Evolutionary conservation across 1,140 invertebrate genomes (phyloP), one percentile per base, ranked within the genome.

Genomic region (Diorhabda sublineata): DNA sequence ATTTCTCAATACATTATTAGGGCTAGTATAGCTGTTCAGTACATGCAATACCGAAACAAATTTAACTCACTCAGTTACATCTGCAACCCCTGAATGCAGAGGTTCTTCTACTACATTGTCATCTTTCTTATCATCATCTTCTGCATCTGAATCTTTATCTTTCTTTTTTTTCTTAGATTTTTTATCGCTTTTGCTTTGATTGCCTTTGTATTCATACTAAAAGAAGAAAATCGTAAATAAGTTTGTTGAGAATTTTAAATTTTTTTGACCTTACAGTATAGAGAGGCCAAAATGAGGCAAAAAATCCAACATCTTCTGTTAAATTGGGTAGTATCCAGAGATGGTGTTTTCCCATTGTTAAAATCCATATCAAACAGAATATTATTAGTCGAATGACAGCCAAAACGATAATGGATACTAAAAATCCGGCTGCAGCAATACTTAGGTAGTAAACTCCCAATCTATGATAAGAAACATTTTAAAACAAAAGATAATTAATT

Each of bases 261-360:
- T 42, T 9, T n/a, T 63, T 44, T 64, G 64, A 62, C 80, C 76
- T 82, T 82, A 94, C 93, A 81, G 93, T 92, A 85, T 98, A 99
- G 2, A 98, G 85, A 43, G 98, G 98, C 91, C 94, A 96, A 83
- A 99, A 99, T 2, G 97, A 98, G 57, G 97, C 97, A 68, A 99
- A 94, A 85, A 99, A 98, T 47, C 98, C 96, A 60, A 98, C 97
- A 84, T 99, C 98, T 83, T 99, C 97, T 2, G 96, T 98, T 41
- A 99, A 85, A 85, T 99, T 99, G 1, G 98, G 98, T 69, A 99
- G 86, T 63, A 99, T 86, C 96, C 97, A 99, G 64, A 99, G 87
- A 79, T 98, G 95, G 82, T 98, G 92, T 79, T 91, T 89, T 3
- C 97, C 96, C 65, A 96, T 84, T 0, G 95, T 96, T 2, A 94